Conservation (phyloP, 2,888 invertebrate species). For the Xestia ashworthii region DNA sequence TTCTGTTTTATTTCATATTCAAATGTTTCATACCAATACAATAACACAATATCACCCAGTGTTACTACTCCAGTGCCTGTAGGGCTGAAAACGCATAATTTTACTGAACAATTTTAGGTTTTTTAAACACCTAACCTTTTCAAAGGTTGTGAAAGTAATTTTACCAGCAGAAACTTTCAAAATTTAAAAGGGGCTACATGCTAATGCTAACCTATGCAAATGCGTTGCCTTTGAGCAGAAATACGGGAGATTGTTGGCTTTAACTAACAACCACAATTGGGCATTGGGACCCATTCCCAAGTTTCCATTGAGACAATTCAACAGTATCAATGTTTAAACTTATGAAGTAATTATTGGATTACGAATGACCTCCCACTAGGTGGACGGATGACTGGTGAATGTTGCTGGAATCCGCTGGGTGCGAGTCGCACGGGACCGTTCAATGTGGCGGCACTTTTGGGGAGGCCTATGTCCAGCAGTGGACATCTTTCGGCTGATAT, state of each 20-base stretch:
- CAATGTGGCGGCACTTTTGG: too few species aligned
- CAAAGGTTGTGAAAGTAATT: slow-evolving; percentile 21
- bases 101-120: neutral
- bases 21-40: neutral
- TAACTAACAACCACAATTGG: neutral
- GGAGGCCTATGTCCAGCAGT: too few species aligned
- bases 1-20: neutral
- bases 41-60: neutral
- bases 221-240: slow-evolving; percentile 13
- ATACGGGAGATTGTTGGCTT: neutral
- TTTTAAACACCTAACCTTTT: slow-evolving; percentile 6
- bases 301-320: neutral
- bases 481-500: too few species aligned
- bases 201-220: slow-evolving; percentile 23
- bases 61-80: neutral
- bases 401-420: too few species aligned
- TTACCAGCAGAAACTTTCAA: slow-evolving; percentile 13
- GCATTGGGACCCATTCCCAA: neutral
- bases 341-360: neutral
- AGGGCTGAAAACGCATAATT: neutral
- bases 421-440: too few species aligned
- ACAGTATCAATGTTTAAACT: neutral
- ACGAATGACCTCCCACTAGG: neutral
- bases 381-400: too few species aligned
- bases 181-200: slow-evolving; percentile 22